Percentiles rank a stretch among this genome's conserved stretches.
Conservation (phyloP, 2,888 invertebrate species). For the Acanthosepion lycidas region DNA sequence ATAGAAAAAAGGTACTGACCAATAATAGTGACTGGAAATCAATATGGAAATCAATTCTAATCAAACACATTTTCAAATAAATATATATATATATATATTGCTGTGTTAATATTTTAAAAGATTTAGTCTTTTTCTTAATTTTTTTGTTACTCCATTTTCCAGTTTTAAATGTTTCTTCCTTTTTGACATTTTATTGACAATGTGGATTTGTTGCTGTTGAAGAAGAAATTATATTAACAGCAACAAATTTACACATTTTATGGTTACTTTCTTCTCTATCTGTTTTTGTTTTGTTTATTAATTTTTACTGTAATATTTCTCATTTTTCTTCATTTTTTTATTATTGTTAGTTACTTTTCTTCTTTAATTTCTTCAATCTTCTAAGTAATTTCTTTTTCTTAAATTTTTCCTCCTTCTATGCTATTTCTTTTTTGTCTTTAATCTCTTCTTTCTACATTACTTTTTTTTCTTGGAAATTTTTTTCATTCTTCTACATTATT, state of each 20-base stretch:
- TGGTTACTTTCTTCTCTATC: too few relatives aligned
- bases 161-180: too few relatives aligned
- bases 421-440: neutral
- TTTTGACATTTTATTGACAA: too few relatives aligned
- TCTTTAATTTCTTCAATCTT: neutral
- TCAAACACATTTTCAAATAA: neutral
- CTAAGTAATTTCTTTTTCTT: neutral
- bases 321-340: too few relatives aligned
- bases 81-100: too few relatives aligned
- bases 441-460: too few relatives aligned
- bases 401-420: neutral
- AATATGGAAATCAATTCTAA: slow-evolving; percentile 2
- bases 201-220: too few relatives aligned
- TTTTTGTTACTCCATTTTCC: neutral
- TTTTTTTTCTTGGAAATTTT: neutral
- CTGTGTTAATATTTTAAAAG: neutral
- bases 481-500: too few relatives aligned
- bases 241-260: too few relatives aligned
- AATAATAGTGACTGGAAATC: slow-evolving; percentile 33
- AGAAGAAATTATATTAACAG: too few relatives aligned
- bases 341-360: neutral
- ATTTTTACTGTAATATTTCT: too few relatives aligned
- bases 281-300: too few relatives aligned
- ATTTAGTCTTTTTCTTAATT: neutral
- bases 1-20: neutral